Evolutionary conservation across 2,797 vertebrate species (phyloP).

Genomic region (Takifugu ocellatus): DNA sequence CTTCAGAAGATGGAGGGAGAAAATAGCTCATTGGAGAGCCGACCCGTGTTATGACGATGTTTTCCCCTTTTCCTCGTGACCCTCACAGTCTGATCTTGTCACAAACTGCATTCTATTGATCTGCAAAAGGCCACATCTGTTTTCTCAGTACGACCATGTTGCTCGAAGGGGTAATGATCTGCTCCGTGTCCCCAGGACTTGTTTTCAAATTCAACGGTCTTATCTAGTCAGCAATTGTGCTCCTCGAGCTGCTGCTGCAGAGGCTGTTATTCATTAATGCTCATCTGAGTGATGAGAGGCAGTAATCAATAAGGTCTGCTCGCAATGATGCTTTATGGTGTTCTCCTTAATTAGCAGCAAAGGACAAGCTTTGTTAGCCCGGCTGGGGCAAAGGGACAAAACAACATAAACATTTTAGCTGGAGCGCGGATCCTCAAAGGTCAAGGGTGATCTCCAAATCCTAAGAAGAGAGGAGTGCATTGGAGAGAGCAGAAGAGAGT

Average conservation of each 20-base stretch:
- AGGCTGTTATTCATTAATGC: slow-evolving; percentile 20
- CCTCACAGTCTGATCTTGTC: slow-evolving; percentile 36
- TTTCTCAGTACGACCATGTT: slow-evolving; percentile 18
- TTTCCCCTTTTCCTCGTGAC: slow-evolving; percentile 16
- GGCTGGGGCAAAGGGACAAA: slow-evolving; percentile 31
- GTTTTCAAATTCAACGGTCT: slow-evolving; percentile 30
- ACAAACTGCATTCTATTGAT: slow-evolving; percentile 33
- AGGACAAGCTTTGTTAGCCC: slow-evolving; percentile 2
- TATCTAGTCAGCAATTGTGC: slow-evolving; percentile 23
- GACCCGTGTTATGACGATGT: slow-evolving; percentile 20
- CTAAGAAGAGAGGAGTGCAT: too few species aligned
- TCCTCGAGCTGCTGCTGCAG: slow-evolving; percentile 16
- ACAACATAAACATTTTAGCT: slow-evolving; percentile 32
- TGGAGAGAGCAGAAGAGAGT: slow-evolving; percentile 34
- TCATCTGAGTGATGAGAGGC: slow-evolving; percentile 26
- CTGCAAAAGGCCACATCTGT: slow-evolving; percentile 31
- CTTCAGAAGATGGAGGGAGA: slow-evolving; percentile 19
- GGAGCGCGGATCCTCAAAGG: slow-evolving; percentile 22
- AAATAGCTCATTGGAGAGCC: slow-evolving; percentile 38
- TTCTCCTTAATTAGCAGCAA: slow-evolving; percentile 16
- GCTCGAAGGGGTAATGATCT: slow-evolving; percentile 13
- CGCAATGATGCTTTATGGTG: slow-evolving; percentile 6
- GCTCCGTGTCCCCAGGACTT: slow-evolving; percentile 12
- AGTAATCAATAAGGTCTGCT: slow-evolving; percentile 14
- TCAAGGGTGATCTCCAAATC: slow-evolving; percentile 11